Conservation (phyloP, 2,888 invertebrate genomes). For the Marronus borbonicus region DNA sequence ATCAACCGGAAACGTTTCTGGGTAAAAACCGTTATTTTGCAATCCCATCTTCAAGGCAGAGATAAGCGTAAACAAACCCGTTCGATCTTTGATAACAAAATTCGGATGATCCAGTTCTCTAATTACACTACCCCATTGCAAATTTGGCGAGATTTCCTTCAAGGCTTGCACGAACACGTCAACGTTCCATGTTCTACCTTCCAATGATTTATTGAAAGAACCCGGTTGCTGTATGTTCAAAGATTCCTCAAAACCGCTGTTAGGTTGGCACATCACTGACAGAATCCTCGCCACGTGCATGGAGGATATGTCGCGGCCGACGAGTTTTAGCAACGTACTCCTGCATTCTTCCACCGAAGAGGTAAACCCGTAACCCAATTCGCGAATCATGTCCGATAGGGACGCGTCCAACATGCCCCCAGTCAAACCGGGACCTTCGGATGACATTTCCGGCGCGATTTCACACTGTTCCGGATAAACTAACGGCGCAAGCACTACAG, state of each 20-base stretch:
- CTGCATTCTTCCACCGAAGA: slow-evolving; percentile 90
- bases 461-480: slow-evolving; percentile 86
- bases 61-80: slow-evolving; percentile 86
- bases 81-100: slow-evolving; percentile 90
- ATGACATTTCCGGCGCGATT: slow-evolving; percentile 77
- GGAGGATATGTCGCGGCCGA: slow-evolving; percentile 87
- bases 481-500: slow-evolving; percentile 90
- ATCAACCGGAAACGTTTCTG: slow-evolving; percentile 88
- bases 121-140: slow-evolving; percentile 95
- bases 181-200: slow-evolving; percentile 85
- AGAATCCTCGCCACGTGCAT: slow-evolving; percentile 88
- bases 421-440: slow-evolving; percentile 75
- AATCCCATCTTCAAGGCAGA: slow-evolving; percentile 87
- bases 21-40: slow-evolving; percentile 81
- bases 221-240: slow-evolving; percentile 75
- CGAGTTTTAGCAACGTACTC: slow-evolving; percentile 85
- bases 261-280: slow-evolving; percentile 90
- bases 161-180: slow-evolving; percentile 95
- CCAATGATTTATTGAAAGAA: slow-evolving; percentile 71
- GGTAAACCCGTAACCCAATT: slow-evolving; percentile 94
- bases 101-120: slow-evolving; percentile 92
- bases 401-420: slow-evolving; percentile 82
- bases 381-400: slow-evolving; percentile 90
- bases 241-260: slow-evolving; percentile 81
- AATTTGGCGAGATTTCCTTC: slow-evolving; percentile 88